Evolutionary conservation across 1,140 invertebrate species (phyloP).

Genomic region (Drosophila watanabei): DNA sequence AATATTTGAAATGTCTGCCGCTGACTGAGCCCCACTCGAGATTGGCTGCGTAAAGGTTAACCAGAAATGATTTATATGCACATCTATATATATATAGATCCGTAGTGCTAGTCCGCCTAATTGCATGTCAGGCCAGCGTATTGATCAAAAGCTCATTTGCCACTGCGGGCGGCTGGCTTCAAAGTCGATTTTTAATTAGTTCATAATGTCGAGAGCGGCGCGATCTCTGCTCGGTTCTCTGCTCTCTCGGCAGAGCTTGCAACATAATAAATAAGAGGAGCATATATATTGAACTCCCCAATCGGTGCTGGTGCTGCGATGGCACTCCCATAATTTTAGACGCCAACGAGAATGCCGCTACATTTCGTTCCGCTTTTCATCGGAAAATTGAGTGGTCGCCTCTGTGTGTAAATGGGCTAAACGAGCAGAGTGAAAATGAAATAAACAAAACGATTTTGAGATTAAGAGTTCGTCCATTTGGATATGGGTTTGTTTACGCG

Average conservation of each 20-base stretch:
- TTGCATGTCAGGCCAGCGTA: conserved; percentile 59
- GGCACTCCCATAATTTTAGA: conserved; percentile 50
- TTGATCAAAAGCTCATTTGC: conserved; percentile 69
- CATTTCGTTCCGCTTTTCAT: conserved; percentile 21
- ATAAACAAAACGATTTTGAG: conserved; percentile 78
- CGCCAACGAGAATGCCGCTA: conserved; percentile 17
- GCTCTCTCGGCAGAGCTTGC: conserved; percentile 30
- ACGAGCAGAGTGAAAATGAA: conserved; percentile 67
- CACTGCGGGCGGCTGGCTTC: conserved; percentile 54
- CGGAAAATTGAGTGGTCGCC: conserved; percentile 21
- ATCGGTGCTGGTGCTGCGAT: neutral
- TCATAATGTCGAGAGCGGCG: conserved; percentile 56
- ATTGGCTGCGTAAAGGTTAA: conserved; percentile 51
- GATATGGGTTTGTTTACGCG: conserved; percentile 62
- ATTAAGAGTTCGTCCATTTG: conserved; percentile 59
- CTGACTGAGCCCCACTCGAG: neutral
- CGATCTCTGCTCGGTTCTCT: conserved; percentile 27
- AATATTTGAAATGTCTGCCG: neutral
- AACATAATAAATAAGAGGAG: conserved; percentile 58
- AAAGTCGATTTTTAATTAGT: conserved; percentile 76
- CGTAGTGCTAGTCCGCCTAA: conserved; percentile 57
- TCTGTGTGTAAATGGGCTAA: conserved; percentile 64
- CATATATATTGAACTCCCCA: conserved; percentile 49
- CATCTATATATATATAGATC: conserved; percentile 1
- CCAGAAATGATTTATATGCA: conserved; percentile 62